A percentile compares a stretch with the other conserved stretches of the same genome.
These are phyloP conservation scores for Tenthredo amoena DNA, from an alignment of 2,888 invertebrate species.

Conservation along the genomic window DNA sequence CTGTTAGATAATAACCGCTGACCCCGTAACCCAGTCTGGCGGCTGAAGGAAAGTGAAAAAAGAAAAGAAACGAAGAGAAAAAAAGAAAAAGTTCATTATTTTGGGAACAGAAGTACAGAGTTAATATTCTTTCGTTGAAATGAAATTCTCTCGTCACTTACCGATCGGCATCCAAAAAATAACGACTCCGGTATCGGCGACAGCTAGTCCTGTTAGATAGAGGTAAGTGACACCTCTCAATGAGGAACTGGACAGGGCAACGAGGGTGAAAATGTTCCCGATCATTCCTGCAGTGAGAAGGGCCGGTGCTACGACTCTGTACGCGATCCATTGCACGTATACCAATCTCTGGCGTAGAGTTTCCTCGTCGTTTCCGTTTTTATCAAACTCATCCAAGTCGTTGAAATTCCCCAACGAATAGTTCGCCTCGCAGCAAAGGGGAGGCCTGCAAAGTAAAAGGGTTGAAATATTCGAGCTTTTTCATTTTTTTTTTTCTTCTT, in stretches of 20 bases:
- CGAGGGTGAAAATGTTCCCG: constrained; percentile 78
- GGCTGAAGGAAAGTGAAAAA: constrained; percentile 47
- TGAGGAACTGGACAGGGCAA: constrained; percentile 77
- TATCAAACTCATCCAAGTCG: constrained; percentile 11
- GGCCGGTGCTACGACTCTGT: constrained; percentile 73
- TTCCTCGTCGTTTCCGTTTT: constrained; percentile 29
- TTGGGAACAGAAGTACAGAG: background rate
- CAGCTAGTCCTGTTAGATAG: constrained; percentile 77
- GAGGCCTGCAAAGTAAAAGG: constrained; percentile 11
- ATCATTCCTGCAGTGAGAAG: constrained; percentile 78
- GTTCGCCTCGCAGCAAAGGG: constrained; percentile 47
- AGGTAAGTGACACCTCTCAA: constrained; percentile 78
- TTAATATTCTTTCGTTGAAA: background rate
- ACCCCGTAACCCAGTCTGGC: constrained; percentile 63
- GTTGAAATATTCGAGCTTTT: background rate
- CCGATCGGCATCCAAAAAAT: constrained; percentile 73
- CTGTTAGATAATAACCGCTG: constrained; percentile 63
- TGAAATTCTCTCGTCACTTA: background rate
- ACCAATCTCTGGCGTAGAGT: constrained; percentile 18
- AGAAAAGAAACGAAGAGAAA: background rate
- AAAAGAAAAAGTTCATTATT: background rate
- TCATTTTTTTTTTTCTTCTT: too few relatives aligned
- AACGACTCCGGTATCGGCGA: constrained; percentile 77
- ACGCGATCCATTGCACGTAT: constrained; percentile 55
- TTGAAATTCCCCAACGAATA: constrained; percentile 31